These are phyloP conservation scores for Pimephales promelas DNA, from an alignment of 2,113 vertebrate species.

Conservation along the genomic window DNA sequence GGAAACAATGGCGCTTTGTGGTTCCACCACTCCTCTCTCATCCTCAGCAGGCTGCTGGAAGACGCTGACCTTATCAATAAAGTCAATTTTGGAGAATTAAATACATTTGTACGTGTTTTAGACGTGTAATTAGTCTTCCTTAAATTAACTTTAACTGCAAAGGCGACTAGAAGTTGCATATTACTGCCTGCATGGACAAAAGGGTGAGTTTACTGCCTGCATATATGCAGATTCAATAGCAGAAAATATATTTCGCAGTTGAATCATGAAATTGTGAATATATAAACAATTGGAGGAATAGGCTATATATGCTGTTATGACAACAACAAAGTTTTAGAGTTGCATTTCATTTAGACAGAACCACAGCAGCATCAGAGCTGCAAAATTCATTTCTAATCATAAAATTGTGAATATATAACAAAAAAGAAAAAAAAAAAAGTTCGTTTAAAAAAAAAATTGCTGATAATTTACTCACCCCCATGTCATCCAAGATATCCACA, in stretches of 20 bases:
- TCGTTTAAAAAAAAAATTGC: too few relatives aligned
- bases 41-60: not conserved
- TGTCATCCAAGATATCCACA: too few relatives aligned
- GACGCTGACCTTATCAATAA: conserved; percentile 10
- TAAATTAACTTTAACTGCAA: not conserved
- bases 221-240: not conserved
- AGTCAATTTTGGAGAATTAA: not conserved
- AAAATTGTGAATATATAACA: not conserved
- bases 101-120: not conserved
- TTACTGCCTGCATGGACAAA: not conserved
- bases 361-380: too few relatives aligned
- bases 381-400: not conserved
- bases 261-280: too few relatives aligned
- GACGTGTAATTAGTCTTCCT: not conserved
- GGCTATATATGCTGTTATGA: too few relatives aligned
- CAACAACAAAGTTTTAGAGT: too few relatives aligned
- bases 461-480: too few relatives aligned
- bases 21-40: conserved; percentile 10
- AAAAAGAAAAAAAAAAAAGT: too few relatives aligned
- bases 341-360: too few relatives aligned
- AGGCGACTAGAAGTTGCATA: not conserved
- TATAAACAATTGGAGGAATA: too few relatives aligned
- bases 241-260: not conserved
- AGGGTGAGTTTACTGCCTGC: not conserved
- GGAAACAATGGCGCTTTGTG: conserved; percentile 28